A percentile compares a stretch with the other conserved stretches of the same genome.
These are phyloP conservation scores for Pempheris klunzingeri DNA, from an alignment of 2,797 vertebrate species.

Conservation along the genomic window DNA sequence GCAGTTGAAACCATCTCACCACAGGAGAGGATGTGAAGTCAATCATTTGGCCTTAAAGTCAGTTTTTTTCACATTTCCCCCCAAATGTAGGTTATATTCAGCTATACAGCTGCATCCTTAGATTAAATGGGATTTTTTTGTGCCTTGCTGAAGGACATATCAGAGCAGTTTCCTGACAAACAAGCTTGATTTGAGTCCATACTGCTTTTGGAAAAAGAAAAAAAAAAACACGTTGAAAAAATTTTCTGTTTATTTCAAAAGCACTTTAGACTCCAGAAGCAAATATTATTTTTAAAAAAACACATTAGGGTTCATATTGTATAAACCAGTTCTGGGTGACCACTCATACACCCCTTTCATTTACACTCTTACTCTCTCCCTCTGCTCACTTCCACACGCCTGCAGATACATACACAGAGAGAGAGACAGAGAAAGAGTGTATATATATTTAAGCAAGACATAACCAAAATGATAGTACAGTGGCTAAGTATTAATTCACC, in stretches of 20 bases:
- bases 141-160: conserved; percentile 4
- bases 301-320: conserved; percentile 3
- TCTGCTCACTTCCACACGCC: background rate
- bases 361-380: background rate
- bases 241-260: background rate
- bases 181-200: background rate
- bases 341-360: background rate
- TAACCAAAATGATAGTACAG: conserved; percentile 33
- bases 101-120: background rate
- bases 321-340: background rate
- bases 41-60: background rate
- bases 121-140: background rate
- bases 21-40: background rate
- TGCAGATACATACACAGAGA: background rate
- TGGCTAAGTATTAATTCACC: conserved; percentile 60
- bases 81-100: background rate
- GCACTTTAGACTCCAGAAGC: background rate
- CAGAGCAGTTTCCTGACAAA: background rate
- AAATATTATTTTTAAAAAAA: conserved; percentile 1
- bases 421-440: background rate
- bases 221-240: too few relatives aligned
- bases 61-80: background rate
- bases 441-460: conserved; percentile 18
- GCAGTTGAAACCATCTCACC: background rate
- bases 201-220: background rate